Evolutionary conservation across 2,797 vertebrate genomes (phyloP), one percentile per base, ranked within the genome.

Genomic region (Caiman crocodilus): DNA sequence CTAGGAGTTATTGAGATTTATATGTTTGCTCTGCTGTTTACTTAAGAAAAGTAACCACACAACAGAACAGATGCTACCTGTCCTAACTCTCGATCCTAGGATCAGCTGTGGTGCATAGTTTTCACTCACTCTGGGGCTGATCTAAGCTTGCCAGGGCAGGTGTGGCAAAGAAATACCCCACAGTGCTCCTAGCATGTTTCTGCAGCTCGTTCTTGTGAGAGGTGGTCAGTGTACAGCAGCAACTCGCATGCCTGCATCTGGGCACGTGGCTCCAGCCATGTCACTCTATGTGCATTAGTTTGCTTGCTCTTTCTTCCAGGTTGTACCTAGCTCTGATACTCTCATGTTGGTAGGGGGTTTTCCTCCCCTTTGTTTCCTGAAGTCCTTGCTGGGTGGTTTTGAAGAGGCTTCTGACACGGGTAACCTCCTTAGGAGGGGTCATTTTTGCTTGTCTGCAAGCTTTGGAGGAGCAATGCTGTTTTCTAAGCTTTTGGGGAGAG

Each of bases 201-300:
- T 97, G 93, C 95, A 95, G 96, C 93, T 96, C 93, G 83, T 59
- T n/a, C 84, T 87, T 90, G 13, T 2, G 79, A 75, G 75, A 89
- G 93, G 90, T 93, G 94, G 93, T 92, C 93, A 94, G 79, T 63
- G 84, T 93, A 93, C 93, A 96, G 75, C 93, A 96, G 75, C 89
- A 96, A 61, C 92, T 92, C 85, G n/a, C 90, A 95, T 97, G 88
- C 96, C 92, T 93, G 85, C 79, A 2, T 30, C 20, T 79, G 91
- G 77, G 95, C 95, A 93, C 96, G 95, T 35, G 95, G 96, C 87
- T 3, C 87, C 90, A 63, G 92, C 96, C 94, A 1, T 95, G 94
- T 92, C 91, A 76, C 95, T 96, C 95, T 95, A 85, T 97, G 95
- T 59, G 95, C 25, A 0, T 42, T 2, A 91, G 14, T 7, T 96